Conservation (phyloP, 2,888 invertebrate genomes). For the Andricus quercusramuli region DNA sequence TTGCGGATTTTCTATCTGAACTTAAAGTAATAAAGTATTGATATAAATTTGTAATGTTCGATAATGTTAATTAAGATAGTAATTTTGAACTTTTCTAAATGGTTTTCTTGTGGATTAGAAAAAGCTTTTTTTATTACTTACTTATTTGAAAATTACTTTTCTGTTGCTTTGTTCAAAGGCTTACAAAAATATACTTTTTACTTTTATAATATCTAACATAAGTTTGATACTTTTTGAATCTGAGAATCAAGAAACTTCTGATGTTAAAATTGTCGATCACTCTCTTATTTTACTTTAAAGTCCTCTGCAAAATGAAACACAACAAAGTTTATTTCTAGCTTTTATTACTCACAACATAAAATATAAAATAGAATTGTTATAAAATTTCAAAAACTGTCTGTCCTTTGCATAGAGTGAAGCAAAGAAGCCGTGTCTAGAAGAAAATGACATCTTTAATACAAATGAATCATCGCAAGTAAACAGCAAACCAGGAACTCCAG, state of each 20-base stretch:
- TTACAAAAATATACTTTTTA: conserved; percentile 1
- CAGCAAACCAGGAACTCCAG: conserved; percentile 49
- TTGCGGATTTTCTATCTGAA: too few species aligned
- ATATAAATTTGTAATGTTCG: too few species aligned
- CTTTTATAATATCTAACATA: background rate
- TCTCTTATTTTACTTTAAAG: background rate
- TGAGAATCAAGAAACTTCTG: background rate
- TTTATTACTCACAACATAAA: background rate
- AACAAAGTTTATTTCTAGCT: background rate
- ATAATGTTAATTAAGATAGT: too few species aligned
- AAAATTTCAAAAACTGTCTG: background rate
- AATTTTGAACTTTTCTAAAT: too few species aligned
- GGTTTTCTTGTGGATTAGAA: too few species aligned
- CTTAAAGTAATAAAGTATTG: too few species aligned
- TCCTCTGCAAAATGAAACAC: background rate
- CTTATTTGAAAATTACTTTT: too few species aligned
- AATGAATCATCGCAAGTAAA: conserved; percentile 65
- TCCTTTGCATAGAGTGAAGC: conserved; percentile 63
- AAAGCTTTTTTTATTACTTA: too few species aligned
- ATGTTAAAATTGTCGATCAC: background rate
- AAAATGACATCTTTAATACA: conserved; percentile 66
- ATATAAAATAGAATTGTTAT: background rate
- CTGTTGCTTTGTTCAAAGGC: too few species aligned
- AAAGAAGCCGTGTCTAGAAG: conserved; percentile 72
- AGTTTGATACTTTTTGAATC: background rate